Conservation (phyloP, 2,888 invertebrate genomes). For the Aporophyla nigra region DNA sequence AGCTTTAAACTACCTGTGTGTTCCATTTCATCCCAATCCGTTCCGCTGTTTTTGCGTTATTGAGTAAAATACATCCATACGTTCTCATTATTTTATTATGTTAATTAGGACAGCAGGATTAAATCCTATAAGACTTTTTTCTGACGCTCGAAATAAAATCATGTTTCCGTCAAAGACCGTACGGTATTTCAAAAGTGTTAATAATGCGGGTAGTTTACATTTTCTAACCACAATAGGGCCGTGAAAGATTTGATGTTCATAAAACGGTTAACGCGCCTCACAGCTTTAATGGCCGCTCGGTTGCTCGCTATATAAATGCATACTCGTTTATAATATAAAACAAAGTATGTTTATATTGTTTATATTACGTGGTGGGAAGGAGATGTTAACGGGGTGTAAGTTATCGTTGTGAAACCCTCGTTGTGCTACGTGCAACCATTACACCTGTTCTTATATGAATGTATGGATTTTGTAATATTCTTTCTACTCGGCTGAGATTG, state of each 20-base stretch:
- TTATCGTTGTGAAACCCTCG: slow-evolving; percentile 48
- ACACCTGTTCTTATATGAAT: slow-evolving; percentile 51
- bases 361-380: slow-evolving; percentile 50
- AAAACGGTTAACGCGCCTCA: slow-evolving; percentile 40
- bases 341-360: slow-evolving; percentile 61
- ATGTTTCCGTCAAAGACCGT: not conserved
- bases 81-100: too few relatives aligned
- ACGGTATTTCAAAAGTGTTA: not conserved
- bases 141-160: not conserved
- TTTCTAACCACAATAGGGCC: slow-evolving; percentile 12
- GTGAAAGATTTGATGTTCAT: slow-evolving; percentile 61
- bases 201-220: slow-evolving; percentile 21
- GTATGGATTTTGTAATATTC: slow-evolving; percentile 43
- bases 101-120: not conserved
- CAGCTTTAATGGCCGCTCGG: slow-evolving; percentile 33
- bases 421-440: slow-evolving; percentile 53
- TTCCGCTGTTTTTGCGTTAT: too few relatives aligned
- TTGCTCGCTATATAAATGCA: slow-evolving; percentile 44
- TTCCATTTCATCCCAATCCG: too few relatives aligned
- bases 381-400: slow-evolving; percentile 65
- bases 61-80: too few relatives aligned
- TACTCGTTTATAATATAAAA: slow-evolving; percentile 59
- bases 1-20: too few relatives aligned
- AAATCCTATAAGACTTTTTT: not conserved
- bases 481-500: not conserved